Evolutionary conservation across 2,797 vertebrate species (phyloP).

Genomic region (Enteromius unitaeniatus): DNA sequence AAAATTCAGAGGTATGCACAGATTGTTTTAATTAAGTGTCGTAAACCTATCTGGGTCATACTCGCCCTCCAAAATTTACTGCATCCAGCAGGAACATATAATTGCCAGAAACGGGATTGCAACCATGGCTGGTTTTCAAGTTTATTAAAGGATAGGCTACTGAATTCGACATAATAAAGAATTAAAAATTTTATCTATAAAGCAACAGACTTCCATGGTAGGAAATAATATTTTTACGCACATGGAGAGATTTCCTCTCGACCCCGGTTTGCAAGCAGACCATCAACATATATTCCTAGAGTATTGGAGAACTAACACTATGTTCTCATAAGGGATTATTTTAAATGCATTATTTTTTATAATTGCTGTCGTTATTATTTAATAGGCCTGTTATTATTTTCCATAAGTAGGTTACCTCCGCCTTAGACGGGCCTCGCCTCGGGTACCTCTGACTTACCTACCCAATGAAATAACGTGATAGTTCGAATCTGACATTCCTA

Average conservation of each 20-base stretch:
- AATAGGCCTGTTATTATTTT: neutral
- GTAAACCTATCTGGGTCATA: constrained; percentile 40
- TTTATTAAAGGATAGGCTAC: neutral
- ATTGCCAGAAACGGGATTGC: neutral
- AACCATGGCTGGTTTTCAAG: constrained; percentile 4
- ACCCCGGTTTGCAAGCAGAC: neutral
- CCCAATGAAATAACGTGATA: neutral
- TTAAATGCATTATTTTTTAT: neutral
- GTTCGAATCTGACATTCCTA: neutral
- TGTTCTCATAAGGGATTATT: neutral
- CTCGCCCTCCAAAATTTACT: constrained; percentile 36
- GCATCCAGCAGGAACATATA: constrained; percentile 31
- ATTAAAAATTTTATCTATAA: neutral
- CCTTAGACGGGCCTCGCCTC: neutral
- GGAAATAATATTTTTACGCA: neutral
- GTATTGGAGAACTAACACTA: neutral
- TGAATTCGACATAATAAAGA: neutral
- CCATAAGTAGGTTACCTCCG: neutral
- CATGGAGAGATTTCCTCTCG: neutral
- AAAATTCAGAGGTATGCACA: constrained; percentile 43
- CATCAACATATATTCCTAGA: neutral
- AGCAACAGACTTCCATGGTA: neutral
- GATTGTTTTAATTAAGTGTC: constrained; percentile 51
- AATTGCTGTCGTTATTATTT: neutral
- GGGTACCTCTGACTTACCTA: neutral